These are phyloP conservation scores for Menidia beryllina DNA, from an alignment of 2,113 vertebrate genomes.

Conservation along the genomic window DNA sequence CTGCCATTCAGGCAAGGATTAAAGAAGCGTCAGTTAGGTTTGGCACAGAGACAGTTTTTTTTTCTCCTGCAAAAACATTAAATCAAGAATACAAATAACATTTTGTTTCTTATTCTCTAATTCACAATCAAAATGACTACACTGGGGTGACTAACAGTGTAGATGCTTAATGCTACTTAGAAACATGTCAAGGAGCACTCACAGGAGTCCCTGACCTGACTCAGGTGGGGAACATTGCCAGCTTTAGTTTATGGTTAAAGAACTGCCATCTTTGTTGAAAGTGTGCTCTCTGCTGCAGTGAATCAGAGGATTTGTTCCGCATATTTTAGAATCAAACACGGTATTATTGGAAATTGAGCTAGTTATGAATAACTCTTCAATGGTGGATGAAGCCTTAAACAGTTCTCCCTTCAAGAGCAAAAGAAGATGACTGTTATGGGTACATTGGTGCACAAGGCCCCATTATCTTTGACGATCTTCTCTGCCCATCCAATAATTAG, in stretches of 20 bases:
- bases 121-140: background rate
- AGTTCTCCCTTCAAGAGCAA: too few relatives aligned
- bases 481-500: too few relatives aligned
- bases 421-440: too few relatives aligned
- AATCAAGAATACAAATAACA: conserved; percentile 5
- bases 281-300: too few relatives aligned
- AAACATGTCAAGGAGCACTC: background rate
- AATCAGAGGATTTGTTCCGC: too few relatives aligned
- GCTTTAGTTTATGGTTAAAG: background rate
- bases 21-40: conserved; percentile 22
- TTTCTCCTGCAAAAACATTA: conserved; percentile 30
- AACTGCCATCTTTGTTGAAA: background rate
- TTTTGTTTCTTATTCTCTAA: conserved; percentile 10
- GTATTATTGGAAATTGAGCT: too few relatives aligned
- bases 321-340: too few relatives aligned
- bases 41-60: conserved; percentile 30
- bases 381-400: too few relatives aligned
- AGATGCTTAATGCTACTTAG: background rate
- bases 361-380: too few relatives aligned
- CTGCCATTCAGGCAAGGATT: conserved; percentile 50
- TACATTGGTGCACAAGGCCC: too few relatives aligned
- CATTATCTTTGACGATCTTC: too few relatives aligned
- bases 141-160: conserved; percentile 3
- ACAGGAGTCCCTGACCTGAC: conserved; percentile 13
- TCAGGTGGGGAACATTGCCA: background rate